Evolutionary conservation across 2,888 invertebrate genomes (phyloP).

Genomic region (Chorisops tibialis): DNA sequence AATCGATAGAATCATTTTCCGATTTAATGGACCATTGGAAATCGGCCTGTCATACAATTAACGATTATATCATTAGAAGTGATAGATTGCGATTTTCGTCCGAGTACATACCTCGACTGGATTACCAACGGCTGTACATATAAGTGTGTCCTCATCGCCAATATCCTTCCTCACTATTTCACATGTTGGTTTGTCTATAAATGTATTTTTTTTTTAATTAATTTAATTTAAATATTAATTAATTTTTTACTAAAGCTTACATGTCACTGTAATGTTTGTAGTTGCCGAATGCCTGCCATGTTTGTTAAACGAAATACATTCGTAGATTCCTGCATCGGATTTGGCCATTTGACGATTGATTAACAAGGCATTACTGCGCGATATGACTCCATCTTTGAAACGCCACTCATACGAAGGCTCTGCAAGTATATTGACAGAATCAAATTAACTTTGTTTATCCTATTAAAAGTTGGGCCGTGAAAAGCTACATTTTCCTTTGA

Average conservation of each 20-base stretch:
- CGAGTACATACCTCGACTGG: conserved; percentile 56
- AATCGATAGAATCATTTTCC: conserved; percentile 72
- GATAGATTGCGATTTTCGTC: no score
- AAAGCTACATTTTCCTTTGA: no score
- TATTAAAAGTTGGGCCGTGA: no score
- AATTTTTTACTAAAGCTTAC: conserved; percentile 3
- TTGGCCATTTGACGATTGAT: conserved; percentile 66
- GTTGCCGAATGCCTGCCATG: conserved; percentile 71
- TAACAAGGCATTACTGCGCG: conserved; percentile 56
- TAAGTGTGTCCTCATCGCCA: conserved; percentile 71
- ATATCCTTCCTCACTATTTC: conserved; percentile 70
- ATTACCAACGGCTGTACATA: conserved; percentile 79
- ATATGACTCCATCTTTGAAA: conserved; percentile 52
- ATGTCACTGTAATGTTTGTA: conserved; percentile 55
- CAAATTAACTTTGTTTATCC: background rate
- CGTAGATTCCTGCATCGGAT: conserved; percentile 71
- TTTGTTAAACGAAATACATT: conserved; percentile 74
- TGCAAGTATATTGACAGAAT: conserved; percentile 34
- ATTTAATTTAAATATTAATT: background rate
- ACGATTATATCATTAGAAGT: background rate
- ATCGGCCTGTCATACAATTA: conserved; percentile 53
- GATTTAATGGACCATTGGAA: conserved; percentile 84
- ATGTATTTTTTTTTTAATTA: conserved; percentile 25
- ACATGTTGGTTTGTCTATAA: conserved; percentile 77
- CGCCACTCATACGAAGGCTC: conserved; percentile 50